Conservation (phyloP, 64 coral and sea anemone genomes). For the Actinia equina region DNA sequence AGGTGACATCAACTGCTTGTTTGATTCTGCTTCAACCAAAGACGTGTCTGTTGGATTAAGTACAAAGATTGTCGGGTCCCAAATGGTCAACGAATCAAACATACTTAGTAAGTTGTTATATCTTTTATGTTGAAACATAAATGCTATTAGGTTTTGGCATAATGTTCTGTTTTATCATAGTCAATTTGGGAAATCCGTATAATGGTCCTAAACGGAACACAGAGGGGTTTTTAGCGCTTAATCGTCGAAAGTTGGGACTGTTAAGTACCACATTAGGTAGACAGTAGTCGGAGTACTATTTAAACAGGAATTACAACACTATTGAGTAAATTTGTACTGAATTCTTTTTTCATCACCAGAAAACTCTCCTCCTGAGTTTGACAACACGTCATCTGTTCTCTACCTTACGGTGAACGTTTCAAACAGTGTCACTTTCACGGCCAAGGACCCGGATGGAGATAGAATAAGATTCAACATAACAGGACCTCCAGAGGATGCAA, state of each 20-base stretch:
- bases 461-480: not conserved
- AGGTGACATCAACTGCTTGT: constrained; percentile 45
- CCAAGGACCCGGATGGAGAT: not conserved
- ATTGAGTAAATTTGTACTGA: no score
- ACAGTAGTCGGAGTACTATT: no score
- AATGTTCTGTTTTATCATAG: not conserved
- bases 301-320: no score
- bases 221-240: no score
- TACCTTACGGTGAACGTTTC: not conserved
- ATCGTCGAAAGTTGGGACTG: no score
- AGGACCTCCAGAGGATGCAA: not conserved
- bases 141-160: no score
- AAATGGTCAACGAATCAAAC: constrained; percentile 25
- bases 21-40: constrained; percentile 41
- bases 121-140: no score
- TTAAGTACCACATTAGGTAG: no score
- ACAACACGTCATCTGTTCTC: not conserved
- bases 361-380: not conserved
- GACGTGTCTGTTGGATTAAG: constrained; percentile 34
- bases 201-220: not conserved
- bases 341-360: not conserved
- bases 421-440: not conserved
- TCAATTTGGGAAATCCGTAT: not conserved
- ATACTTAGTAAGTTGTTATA: constrained; percentile 32
- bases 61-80: constrained; percentile 26